Base-by-base conservation (phyloP, 2,113 vertebrate species). In the Alaudala cheleensis region DNA sequence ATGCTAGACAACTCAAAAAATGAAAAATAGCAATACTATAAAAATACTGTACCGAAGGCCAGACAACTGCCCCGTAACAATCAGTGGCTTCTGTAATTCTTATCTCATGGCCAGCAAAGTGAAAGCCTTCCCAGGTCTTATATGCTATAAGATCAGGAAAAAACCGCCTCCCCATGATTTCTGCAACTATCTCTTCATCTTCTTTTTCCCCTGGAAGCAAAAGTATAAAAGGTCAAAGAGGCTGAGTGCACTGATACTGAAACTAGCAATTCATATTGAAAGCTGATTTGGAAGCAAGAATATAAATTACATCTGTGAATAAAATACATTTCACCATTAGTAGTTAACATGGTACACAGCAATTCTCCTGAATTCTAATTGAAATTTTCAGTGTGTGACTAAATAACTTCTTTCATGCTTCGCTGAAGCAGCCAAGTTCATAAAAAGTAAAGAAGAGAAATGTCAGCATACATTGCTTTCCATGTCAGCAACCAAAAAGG, bases 71-170 rank as follows among this genome's bases (percentile, higher is more conserved):
- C 21, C 99, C 99, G 0, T 99, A 99, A 69, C 97, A 97, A 57
- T 99, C 99, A 24, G 94, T 98, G 58, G 98, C 97, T 97, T 99
- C 99, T 37, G 97, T 98, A 94, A 99, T 99, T 81, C 97, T 98
- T 97, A 99, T 99, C 92, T 99, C 97, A 56, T 98, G 96, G 29
- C 98, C 98, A 31, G 97, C 98, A 73, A 99, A 99, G 40, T 37
- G 77, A 92, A 99, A 99, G 47, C 98, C 98, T 96, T 99, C 99
- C 99, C 99, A 99, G 10, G 98, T 11, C 40, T 96, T 96, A 1
- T 96, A 95, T 50, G 97, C 98, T 70, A 99, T 84, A 77, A 96
- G 6, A 12, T 98, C 95, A 14, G 99, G 99, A 5, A 96, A 88
- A 89, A 98, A 99, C n/a, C 98, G 97, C 5, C 98, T 98, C 39